phyloP scores from a whole-genome alignment of 2,797 vertebrate genomes.

The Pteropus rufus region DNA sequence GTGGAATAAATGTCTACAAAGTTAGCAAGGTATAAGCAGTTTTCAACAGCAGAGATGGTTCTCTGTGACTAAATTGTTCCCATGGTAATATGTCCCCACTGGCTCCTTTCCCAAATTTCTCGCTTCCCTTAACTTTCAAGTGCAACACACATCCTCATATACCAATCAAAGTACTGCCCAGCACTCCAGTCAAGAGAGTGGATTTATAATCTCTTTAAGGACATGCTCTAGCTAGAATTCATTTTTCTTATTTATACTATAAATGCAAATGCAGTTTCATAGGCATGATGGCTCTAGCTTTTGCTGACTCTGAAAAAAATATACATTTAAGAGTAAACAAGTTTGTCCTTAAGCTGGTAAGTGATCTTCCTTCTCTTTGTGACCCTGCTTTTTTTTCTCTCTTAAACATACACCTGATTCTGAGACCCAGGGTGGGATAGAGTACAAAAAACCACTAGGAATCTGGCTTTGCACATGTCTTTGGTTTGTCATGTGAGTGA shows the following conservation, averaged over 20 bases:
- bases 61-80: conserved; percentile 55
- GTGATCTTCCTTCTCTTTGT: conserved; percentile 44
- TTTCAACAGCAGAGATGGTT: conserved; percentile 20
- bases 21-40: neutral
- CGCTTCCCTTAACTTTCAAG: conserved; percentile 44
- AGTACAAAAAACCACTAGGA: neutral
- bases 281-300: conserved; percentile 67
- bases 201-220: conserved; percentile 83
- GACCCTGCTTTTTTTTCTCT: conserved; percentile 29
- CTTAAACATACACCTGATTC: neutral
- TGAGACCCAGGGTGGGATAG: neutral
- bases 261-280: conserved; percentile 83
- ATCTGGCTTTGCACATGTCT: conserved; percentile 40
- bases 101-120: conserved; percentile 51
- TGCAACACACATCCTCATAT: conserved; percentile 57
- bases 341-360: conserved; percentile 78
- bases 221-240: conserved; percentile 73
- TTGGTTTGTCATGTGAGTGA: conserved; percentile 55
- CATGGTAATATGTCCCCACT: conserved; percentile 42
- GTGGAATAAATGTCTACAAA: conserved; percentile 63
- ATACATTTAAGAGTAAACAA: conserved; percentile 80
- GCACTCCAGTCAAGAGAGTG: conserved; percentile 71
- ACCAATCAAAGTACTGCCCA: conserved; percentile 71
- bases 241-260: conserved; percentile 85
- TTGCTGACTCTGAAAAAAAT: conserved; percentile 80